Evolutionary conservation across 2,113 vertebrate species (phyloP).

Genomic region (Ptilorrhoa leucosticta): DNA sequence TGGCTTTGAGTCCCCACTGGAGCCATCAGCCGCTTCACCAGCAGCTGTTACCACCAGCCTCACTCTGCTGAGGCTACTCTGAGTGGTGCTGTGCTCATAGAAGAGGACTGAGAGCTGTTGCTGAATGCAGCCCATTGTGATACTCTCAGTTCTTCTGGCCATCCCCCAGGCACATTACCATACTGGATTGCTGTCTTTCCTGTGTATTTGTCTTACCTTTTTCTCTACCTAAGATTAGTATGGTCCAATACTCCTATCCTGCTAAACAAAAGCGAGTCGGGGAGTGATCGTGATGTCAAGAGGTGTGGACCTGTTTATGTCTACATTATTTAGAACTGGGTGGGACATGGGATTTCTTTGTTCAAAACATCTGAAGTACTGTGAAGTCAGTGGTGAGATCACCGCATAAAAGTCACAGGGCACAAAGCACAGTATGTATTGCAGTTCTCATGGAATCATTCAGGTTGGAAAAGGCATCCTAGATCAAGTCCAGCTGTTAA

Average conservation of each 20-base stretch:
- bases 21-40: neutral
- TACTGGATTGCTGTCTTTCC: neutral
- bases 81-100: neutral
- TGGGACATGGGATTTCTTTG: neutral
- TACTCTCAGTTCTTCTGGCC: neutral
- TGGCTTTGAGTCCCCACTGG: neutral
- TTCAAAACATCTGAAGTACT: neutral
- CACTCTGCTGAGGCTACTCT: neutral
- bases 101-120: neutral
- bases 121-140: neutral
- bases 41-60: neutral
- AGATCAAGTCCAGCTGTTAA: neutral
- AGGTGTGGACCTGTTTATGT: fast-evolving
- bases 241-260: neutral
- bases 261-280: neutral
- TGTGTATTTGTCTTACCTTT: neutral
- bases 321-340: neutral
- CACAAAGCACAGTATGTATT: fast-evolving
- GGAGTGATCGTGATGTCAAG: neutral
- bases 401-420: neutral
- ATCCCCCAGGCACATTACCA: neutral
- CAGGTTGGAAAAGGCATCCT: neutral
- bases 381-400: neutral
- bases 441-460: neutral
- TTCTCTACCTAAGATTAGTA: neutral